phyloP scores from a whole-genome alignment of 2,113 vertebrate genomes.

The Heterochromis multidens region DNA sequence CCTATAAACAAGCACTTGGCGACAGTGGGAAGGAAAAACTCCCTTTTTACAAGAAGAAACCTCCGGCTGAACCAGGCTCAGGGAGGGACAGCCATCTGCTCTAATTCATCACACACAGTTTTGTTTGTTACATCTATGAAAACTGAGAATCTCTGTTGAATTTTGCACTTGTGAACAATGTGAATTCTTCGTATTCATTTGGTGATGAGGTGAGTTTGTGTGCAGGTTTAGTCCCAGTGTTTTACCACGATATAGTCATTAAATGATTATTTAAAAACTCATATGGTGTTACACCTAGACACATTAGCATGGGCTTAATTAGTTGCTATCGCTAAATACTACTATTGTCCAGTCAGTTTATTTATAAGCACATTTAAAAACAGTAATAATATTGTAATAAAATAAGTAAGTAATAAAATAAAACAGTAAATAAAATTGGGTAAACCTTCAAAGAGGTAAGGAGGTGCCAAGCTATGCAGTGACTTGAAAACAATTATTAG shows the following conservation, averaged over 20 bases:
- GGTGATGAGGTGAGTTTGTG: background rate
- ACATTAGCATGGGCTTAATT: too few species aligned
- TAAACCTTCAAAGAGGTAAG: background rate
- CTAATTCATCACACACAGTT: background rate
- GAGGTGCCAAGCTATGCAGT: background rate
- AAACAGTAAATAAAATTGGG: too few species aligned
- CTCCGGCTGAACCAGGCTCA: background rate
- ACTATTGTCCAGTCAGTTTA: too few species aligned
- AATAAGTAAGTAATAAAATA: too few species aligned
- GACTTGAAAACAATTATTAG: background rate
- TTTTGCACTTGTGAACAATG: background rate
- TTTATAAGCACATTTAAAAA: too few species aligned
- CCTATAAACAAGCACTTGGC: background rate
- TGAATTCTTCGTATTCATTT: background rate
- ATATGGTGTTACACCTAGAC: too few species aligned
- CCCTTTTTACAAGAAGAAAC: background rate
- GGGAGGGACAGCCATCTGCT: background rate
- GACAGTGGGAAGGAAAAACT: background rate
- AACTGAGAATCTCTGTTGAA: background rate
- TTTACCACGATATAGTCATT: background rate
- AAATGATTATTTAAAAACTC: too few species aligned
- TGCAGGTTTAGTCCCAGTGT: rapidly evolving
- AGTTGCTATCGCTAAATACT: too few species aligned
- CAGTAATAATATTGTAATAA: too few species aligned
- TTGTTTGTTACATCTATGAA: background rate